Conservation (phyloP, 2,888 invertebrate genomes). For the Oscheius sp. region DNA sequence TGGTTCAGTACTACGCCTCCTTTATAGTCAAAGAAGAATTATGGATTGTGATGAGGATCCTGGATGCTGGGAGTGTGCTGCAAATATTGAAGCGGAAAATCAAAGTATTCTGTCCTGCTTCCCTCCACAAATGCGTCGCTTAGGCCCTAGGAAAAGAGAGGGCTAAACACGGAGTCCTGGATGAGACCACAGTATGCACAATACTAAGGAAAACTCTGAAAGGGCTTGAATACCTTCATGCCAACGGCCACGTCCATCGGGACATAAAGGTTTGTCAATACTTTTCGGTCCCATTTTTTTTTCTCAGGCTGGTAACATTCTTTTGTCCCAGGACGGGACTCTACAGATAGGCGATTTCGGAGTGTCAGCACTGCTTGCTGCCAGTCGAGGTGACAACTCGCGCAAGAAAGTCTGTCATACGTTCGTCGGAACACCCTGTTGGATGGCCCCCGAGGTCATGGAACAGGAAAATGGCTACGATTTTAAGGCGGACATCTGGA, state of each 20-base stretch:
- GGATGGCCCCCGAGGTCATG: conserved; percentile 89
- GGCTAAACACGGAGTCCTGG: conserved; percentile 81
- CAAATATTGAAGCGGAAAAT: no score
- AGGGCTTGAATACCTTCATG: conserved; percentile 76
- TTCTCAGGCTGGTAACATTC: conserved; percentile 89
- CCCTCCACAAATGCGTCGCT: background rate
- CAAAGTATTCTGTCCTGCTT: conserved; percentile 74
- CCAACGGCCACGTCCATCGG: conserved; percentile 97
- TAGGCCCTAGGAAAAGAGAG: conserved; percentile 70
- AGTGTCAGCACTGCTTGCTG: conserved; percentile 87
- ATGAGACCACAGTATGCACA: conserved; percentile 95
- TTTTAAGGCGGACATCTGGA: conserved; percentile 90
- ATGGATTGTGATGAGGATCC: background rate
- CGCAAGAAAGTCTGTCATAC: conserved; percentile 94
- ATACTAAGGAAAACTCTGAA: conserved; percentile 88
- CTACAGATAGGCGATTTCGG: conserved; percentile 99
- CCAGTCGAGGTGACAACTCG: conserved; percentile 87
- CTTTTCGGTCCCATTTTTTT: no score
- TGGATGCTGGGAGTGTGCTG: background rate
- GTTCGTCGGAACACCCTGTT: conserved; percentile 91
- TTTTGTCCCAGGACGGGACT: conserved; percentile 93
- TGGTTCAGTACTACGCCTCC: background rate
- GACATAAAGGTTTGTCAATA: conserved; percentile 74
- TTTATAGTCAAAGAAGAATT: background rate
- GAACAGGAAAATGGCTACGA: conserved; percentile 92